Conservation (phyloP, 2,113 vertebrate genomes). For the Charadrius vociferus region DNA sequence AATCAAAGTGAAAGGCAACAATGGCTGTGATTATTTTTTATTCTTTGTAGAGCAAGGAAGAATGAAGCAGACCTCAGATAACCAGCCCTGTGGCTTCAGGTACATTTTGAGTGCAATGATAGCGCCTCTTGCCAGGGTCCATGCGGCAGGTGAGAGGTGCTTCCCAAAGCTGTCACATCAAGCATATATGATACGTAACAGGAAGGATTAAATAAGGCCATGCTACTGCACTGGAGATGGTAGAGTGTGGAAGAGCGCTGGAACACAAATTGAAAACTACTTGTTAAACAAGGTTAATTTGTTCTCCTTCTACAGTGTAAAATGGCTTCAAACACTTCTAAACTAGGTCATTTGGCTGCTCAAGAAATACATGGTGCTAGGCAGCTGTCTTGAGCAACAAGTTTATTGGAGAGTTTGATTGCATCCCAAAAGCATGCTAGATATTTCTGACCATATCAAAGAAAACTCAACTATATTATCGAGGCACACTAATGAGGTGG, state of each 20-base stretch:
- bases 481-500: constrained; percentile 73
- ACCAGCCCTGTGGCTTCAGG: background rate
- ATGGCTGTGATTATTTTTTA: background rate
- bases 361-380: constrained; percentile 47
- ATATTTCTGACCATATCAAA: constrained; percentile 78
- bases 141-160: background rate
- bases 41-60: background rate
- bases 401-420: constrained; percentile 66
- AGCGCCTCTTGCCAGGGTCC: background rate
- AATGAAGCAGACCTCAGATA: background rate
- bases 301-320: constrained; percentile 59
- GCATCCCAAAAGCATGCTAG: constrained; percentile 66
- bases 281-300: constrained; percentile 76
- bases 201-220: constrained; percentile 2
- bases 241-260: background rate
- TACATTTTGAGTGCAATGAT: background rate
- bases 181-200: background rate
- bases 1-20: background rate
- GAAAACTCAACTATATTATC: constrained; percentile 67
- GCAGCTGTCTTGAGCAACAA: constrained; percentile 60
- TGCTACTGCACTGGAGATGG: background rate
- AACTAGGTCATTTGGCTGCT: constrained; percentile 71
- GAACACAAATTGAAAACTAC: constrained; percentile 70
- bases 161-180: background rate
- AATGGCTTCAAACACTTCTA: constrained; percentile 73